A percentile compares a stretch with the other conserved stretches of the same genome.
Evolutionary conservation across 1,140 invertebrate genomes (phyloP).

Genomic region (Caerostris darwini): DNA sequence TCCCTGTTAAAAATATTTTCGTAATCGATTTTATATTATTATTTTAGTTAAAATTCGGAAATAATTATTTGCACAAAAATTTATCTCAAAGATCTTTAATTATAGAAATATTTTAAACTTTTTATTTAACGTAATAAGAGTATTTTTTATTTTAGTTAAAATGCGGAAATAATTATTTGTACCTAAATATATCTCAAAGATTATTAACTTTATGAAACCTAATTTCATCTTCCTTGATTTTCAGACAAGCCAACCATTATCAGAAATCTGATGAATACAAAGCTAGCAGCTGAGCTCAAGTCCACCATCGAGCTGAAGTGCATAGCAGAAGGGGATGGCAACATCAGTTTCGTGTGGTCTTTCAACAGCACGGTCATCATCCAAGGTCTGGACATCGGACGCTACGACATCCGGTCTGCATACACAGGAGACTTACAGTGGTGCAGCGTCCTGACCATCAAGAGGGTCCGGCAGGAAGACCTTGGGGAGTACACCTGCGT

Average conservation of each 20-base stretch:
- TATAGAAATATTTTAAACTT: too few species aligned
- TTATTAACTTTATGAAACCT: too few species aligned
- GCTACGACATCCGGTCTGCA: conserved; percentile 86
- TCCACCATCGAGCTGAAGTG: conserved; percentile 91
- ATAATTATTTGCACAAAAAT: too few species aligned
- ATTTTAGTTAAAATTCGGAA: too few species aligned
- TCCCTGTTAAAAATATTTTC: too few species aligned
- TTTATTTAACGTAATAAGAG: too few species aligned
- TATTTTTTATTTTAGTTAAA: too few species aligned
- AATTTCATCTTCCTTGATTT: conserved; percentile 68
- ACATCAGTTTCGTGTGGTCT: conserved; percentile 91
- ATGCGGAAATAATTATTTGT: too few species aligned
- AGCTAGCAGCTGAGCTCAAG: conserved; percentile 93
- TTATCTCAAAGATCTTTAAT: too few species aligned
- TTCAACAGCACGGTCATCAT: conserved; percentile 77
- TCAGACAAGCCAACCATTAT: conserved; percentile 94
- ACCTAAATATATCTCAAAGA: too few species aligned
- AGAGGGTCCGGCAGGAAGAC: conserved; percentile 90
- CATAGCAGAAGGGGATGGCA: conserved; percentile 89
- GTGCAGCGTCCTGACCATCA: conserved; percentile 88
- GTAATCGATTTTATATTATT: too few species aligned
- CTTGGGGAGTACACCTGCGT: conserved; percentile 93
- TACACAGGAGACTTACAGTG: conserved; percentile 42
- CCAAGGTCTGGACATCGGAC: conserved; percentile 80
- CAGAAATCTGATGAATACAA: conserved; percentile 88